Conservation (phyloP, 2,113 vertebrate genomes). For the Dipodomys ordii region DNA sequence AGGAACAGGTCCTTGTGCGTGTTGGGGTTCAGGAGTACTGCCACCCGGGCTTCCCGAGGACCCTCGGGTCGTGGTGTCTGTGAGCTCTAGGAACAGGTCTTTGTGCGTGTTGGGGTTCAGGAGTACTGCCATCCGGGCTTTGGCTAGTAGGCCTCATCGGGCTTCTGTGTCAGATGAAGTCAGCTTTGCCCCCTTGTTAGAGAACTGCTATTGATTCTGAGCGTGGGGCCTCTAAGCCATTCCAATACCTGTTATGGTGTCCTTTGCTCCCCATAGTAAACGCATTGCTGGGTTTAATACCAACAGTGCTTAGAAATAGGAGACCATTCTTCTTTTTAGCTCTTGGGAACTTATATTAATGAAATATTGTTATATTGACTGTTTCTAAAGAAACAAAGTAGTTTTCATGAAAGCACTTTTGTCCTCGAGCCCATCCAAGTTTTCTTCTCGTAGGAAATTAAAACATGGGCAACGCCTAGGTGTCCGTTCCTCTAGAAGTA, state of each 20-base stretch:
- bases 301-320: not conserved
- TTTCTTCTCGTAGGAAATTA: not conserved
- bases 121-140: fast-evolving
- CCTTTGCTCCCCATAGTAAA: fast-evolving
- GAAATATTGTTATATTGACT: not conserved
- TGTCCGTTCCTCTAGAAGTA: not conserved
- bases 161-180: not conserved
- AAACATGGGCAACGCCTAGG: not conserved
- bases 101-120: fast-evolving
- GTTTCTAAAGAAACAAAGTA: not conserved
- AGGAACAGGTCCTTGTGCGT: too few relatives aligned
- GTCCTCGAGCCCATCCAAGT: not conserved
- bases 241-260: fast-evolving
- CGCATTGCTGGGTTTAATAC: not conserved
- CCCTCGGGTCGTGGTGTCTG: not conserved
- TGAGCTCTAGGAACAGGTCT: not conserved
- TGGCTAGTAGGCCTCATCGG: not conserved
- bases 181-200: fast-evolving
- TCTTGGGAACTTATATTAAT: not conserved
- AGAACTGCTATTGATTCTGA: not conserved
- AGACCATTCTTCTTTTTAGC: not conserved
- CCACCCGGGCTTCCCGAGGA: fast-evolving
- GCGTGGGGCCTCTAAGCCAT: too few relatives aligned
- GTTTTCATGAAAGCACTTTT: not conserved
- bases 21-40: not conserved